Conservation (phyloP, 2,888 invertebrate species). For the Tethea ocularis region DNA sequence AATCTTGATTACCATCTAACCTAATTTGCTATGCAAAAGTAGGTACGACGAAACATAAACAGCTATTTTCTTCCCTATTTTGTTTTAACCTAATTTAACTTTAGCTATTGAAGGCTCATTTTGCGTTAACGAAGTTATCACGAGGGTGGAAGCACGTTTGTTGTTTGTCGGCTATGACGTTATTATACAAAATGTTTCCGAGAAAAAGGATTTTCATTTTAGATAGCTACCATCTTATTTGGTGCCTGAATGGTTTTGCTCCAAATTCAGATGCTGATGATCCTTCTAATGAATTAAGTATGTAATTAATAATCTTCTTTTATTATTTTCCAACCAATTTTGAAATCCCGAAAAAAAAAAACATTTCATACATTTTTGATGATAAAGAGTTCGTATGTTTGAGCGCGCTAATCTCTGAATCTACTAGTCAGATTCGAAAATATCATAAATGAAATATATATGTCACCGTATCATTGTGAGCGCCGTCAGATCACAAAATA, state of each 20-base stretch:
- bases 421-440: no score
- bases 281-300: no score
- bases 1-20: constrained; percentile 37
- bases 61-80: constrained; percentile 63
- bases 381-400: no score
- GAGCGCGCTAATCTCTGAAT: no score
- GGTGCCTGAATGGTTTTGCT: constrained; percentile 12
- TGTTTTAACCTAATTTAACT: constrained; percentile 77
- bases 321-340: no score
- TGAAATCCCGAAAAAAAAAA: no score
- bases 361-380: no score
- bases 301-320: no score
- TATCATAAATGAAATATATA: no score
- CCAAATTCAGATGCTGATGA: no score
- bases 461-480: no score
- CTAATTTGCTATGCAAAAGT: constrained; percentile 41
- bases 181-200: constrained; percentile 19
- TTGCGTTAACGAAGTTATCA: constrained; percentile 69
- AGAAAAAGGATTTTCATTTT: constrained; percentile 8
- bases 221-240: neutral
- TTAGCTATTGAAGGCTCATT: constrained; percentile 74
- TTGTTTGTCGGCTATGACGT: constrained; percentile 46
- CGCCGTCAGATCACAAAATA: no score
- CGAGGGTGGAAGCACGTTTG: constrained; percentile 48
- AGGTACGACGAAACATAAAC: constrained; percentile 45